phyloP scores from a whole-genome alignment of 2,113 vertebrate genomes.

The Dunckerocampus dactyliophorus region DNA sequence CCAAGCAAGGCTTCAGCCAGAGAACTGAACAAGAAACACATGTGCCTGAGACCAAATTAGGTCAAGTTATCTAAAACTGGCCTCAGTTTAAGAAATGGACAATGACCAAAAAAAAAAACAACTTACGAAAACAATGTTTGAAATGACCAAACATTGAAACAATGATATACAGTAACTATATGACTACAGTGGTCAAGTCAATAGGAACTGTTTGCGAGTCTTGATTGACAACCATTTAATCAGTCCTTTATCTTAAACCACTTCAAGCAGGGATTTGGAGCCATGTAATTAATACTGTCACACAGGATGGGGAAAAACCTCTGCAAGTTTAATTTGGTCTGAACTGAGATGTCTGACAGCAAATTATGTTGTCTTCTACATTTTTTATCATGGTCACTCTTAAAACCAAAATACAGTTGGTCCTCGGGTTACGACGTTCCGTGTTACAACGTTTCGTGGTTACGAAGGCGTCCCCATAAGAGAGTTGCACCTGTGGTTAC shows the following conservation, averaged over 20 bases:
- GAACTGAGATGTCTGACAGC: not conserved
- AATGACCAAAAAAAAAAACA: not conserved
- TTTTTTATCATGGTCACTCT: no score
- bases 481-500: no score
- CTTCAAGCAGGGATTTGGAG: not conserved
- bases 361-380: no score
- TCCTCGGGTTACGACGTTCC: no score
- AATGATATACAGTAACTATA: not conserved
- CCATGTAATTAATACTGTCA: not conserved
- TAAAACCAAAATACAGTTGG: no score
- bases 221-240: not conserved
- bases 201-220: not conserved
- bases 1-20: slow-evolving; percentile 72
- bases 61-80: slow-evolving; percentile 16
- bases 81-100: slow-evolving; percentile 4
- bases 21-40: slow-evolving; percentile 64
- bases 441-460: no score
- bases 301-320: not conserved
- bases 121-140: not conserved
- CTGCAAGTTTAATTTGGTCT: not conserved
- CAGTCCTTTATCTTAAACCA: not conserved
- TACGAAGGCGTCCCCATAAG: no score
- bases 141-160: not conserved
- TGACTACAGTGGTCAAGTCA: slow-evolving; percentile 2
- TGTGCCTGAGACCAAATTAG: slow-evolving; percentile 49